Evolutionary conservation across 2,797 vertebrate genomes (phyloP).

Genomic region (Caiman crocodilus): DNA sequence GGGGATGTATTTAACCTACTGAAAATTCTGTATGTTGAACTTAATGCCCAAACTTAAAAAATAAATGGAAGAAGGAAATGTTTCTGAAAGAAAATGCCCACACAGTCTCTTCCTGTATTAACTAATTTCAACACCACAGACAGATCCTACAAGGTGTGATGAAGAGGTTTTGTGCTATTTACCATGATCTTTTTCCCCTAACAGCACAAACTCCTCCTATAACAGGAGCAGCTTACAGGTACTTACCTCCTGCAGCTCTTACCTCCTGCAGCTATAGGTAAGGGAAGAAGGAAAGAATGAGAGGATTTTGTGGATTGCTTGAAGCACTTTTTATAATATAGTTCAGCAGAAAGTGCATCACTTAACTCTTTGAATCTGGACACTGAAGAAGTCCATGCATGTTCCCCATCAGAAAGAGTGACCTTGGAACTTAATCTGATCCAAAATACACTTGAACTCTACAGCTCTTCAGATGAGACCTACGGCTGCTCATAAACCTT

Average conservation of each 20-base stretch:
- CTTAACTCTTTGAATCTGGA: background rate
- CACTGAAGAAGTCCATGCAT: background rate
- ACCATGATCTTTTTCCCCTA: constrained; percentile 4
- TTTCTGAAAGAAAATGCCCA: background rate
- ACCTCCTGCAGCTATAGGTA: background rate
- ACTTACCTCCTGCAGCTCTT: background rate
- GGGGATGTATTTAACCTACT: constrained; percentile 19
- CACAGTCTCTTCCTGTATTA: background rate
- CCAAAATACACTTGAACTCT: background rate
- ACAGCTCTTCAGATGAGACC: background rate
- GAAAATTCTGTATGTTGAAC: constrained; percentile 45
- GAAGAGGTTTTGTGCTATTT: background rate
- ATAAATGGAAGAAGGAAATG: constrained; percentile 16
- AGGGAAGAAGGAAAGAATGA: background rate
- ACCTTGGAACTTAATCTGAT: background rate
- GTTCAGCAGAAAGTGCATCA: background rate
- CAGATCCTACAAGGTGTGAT: constrained; percentile 1
- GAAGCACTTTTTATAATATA: background rate
- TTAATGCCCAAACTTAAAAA: background rate
- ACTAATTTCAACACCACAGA: constrained; percentile 26
- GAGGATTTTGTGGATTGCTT: background rate
- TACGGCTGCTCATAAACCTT: background rate
- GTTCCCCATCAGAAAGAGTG: background rate
- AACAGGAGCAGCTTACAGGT: no score
- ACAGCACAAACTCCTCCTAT: no score